Evolutionary conservation across 2,797 vertebrate species (phyloP).

Genomic region (Clarias pachynema): DNA sequence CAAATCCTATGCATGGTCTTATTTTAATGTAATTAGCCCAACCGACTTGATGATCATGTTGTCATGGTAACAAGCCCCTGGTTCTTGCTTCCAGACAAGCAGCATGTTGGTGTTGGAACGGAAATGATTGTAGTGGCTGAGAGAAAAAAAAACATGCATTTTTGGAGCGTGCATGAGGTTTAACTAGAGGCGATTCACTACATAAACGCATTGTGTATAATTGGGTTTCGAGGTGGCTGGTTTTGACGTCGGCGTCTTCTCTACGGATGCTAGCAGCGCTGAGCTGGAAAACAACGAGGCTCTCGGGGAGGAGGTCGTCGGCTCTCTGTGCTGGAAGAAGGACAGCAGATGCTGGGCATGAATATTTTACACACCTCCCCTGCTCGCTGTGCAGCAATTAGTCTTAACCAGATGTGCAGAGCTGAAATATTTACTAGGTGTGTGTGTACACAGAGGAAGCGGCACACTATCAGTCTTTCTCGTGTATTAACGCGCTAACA

Average conservation of each 20-base stretch:
- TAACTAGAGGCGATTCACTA: background rate
- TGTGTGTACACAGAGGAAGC: slow-evolving; percentile 23
- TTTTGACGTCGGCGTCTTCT: background rate
- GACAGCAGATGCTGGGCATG: slow-evolving; percentile 78
- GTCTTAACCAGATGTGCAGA: slow-evolving; percentile 81
- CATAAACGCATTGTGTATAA: background rate
- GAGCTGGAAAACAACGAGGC: slow-evolving; percentile 41
- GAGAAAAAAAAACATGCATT: background rate
- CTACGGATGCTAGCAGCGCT: background rate
- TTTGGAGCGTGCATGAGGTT: background rate
- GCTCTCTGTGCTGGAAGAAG: slow-evolving; percentile 25
- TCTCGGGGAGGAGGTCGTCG: slow-evolving; percentile 48
- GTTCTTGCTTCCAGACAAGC: slow-evolving; percentile 3
- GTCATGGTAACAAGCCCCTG: slow-evolving; percentile 29
- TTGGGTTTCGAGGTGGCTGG: background rate
- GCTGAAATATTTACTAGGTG: slow-evolving; percentile 80
- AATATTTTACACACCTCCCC: slow-evolving; percentile 73
- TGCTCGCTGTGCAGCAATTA: slow-evolving; percentile 72
- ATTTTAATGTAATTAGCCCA: slow-evolving; percentile 15
- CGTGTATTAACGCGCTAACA: slow-evolving; percentile 19
- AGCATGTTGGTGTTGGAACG: background rate
- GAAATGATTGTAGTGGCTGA: background rate
- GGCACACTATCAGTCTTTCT: slow-evolving; percentile 15
- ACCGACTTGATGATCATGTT: slow-evolving; percentile 18
- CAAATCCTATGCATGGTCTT: background rate